Base-by-base conservation (phyloP, 1,140 invertebrate species). In the Anadara kagoshimensis region DNA sequence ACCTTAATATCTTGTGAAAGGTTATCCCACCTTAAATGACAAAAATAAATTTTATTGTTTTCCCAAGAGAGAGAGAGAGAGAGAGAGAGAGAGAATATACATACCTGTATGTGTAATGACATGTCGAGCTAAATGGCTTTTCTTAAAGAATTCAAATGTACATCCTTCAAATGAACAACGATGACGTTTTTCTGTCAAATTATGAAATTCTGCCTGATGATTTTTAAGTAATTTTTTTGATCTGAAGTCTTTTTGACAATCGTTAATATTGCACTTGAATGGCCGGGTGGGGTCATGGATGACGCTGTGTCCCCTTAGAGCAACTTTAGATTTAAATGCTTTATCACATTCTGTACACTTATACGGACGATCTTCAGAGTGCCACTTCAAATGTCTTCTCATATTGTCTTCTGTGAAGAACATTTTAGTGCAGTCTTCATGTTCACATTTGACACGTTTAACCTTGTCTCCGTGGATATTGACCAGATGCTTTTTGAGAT, bases 281-380 rank as follows among this genome's bases (percentile, higher is more conserved):
- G 80, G 78, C 41, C 78, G 73, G 16, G 72, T 57, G n/a, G 78
- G 58, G 44, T 78, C 70, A 59, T 86, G 84, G 43, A 78, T 78
- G 1, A 76, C 73, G 43, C 72, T 54, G 58, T 86, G 84, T 24
- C 77, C 77, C 47, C 74, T 74, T 59, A 85, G 75, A 47, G 78
- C 78, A 43, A 71, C 68, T 59, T 66, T 54, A 41, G 83, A 78
- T 76, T 81, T 90, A 81, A 91, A 91, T 11, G 85, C 81, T 78
- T 91, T 90, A 45, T 81, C 81, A 76, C 90, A 91, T n/a, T 83
- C 79, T 41, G 69, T 66, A 72, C 90, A 91, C 24, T 81, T 78
- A 74, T 86, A 89, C 10, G 88, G 89, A 70, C 88, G 84, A n/a
- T 87, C 88, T 44, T 86, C 85, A 22, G 85, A 88, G 66, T 90